Evolutionary conservation across 2,113 vertebrate genomes (phyloP).

Genomic region (Pluvianellus socialis): DNA sequence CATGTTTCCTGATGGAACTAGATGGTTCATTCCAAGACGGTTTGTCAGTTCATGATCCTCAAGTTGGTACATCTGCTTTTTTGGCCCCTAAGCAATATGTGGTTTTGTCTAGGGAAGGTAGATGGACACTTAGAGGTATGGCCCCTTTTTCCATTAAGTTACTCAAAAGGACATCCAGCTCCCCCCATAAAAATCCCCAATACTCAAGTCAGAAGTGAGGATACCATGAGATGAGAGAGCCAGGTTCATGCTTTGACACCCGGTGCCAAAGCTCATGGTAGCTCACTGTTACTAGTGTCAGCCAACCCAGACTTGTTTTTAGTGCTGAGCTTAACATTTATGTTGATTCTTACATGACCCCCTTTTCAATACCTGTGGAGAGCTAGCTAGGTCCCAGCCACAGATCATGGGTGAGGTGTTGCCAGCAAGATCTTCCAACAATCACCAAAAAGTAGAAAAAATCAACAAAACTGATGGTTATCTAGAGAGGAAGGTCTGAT

Average conservation of each 20-base stretch:
- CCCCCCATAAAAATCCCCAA: neutral
- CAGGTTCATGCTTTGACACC: neutral
- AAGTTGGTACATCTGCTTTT: neutral
- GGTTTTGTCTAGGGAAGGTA: neutral
- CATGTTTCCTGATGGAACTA: neutral
- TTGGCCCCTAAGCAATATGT: neutral
- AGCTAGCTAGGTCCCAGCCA: neutral
- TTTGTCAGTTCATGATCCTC: neutral
- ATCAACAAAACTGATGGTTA: neutral
- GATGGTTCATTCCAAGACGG: neutral
- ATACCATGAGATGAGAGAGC: neutral
- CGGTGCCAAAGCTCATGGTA: rapidly evolving
- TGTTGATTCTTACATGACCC: neutral
- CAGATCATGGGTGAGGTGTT: neutral
- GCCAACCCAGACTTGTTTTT: neutral
- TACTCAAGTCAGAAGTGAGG: neutral
- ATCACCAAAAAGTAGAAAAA: neutral
- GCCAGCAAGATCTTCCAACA: neutral
- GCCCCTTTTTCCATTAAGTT: neutral
- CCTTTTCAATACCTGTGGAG: neutral
- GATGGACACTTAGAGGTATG: neutral
- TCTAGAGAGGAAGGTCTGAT: neutral
- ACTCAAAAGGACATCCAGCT: neutral
- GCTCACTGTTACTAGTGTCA: neutral
- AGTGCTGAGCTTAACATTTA: neutral